Conservation (phyloP, 2,797 vertebrate species). For the Rhincodon typus region DNA sequence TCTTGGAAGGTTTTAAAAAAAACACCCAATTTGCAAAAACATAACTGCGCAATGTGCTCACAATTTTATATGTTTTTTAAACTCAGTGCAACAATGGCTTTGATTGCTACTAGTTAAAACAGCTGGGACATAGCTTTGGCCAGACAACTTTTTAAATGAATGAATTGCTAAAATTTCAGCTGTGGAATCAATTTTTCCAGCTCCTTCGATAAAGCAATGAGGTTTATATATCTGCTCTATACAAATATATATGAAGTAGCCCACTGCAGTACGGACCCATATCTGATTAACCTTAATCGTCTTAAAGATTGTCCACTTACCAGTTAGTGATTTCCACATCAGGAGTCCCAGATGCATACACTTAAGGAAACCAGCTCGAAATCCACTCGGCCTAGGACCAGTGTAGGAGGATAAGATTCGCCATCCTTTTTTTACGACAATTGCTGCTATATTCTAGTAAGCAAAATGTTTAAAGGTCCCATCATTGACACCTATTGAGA, state of each 20-base stretch:
- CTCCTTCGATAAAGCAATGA: neutral
- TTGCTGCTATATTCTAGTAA: too few relatives aligned
- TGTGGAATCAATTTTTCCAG: constrained; percentile 16
- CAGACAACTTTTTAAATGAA: neutral
- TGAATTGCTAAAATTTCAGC: constrained; percentile 26
- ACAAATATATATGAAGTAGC: neutral
- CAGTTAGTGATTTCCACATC: too few relatives aligned
- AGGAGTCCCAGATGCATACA: too few relatives aligned
- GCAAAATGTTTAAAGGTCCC: too few relatives aligned
- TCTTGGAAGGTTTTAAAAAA: neutral
- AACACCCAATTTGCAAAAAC: neutral
- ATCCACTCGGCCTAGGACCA: too few relatives aligned
- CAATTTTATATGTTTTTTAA: neutral
- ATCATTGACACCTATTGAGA: too few relatives aligned
- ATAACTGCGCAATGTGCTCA: neutral
- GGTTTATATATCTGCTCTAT: neutral
- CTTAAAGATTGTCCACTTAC: too few relatives aligned
- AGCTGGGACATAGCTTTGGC: neutral
- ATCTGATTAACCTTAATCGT: too few relatives aligned
- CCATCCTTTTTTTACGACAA: too few relatives aligned
- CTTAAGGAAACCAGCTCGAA: too few relatives aligned
- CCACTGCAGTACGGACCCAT: neutral
- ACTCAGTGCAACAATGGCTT: neutral
- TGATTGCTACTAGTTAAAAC: constrained; percentile 14
- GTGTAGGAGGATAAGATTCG: too few relatives aligned